Evolutionary conservation across 2,797 vertebrate species (phyloP).

Genomic region (Hephaestus fuliginosus): DNA sequence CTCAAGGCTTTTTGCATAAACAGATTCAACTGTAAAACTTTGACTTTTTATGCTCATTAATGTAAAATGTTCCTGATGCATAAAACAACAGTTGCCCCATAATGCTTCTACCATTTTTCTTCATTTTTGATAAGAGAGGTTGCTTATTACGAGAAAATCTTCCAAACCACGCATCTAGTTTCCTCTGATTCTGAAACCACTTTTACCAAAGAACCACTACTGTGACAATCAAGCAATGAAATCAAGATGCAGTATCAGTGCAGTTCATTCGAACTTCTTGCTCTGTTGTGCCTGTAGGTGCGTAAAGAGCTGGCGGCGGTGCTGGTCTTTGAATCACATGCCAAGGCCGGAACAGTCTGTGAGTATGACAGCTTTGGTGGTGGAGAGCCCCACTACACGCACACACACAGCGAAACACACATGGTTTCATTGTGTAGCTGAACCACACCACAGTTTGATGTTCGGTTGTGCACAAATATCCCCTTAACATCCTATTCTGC

Average conservation of each 20-base stretch:
- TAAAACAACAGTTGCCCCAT: not conserved
- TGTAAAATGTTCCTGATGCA: not conserved
- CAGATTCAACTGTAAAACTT: not conserved
- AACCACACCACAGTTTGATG: not conserved
- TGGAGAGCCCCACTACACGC: slow-evolving; percentile 4
- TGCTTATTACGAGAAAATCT: not conserved
- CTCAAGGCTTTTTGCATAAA: not conserved
- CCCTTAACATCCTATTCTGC: not conserved
- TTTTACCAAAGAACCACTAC: not conserved
- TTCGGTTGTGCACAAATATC: not conserved
- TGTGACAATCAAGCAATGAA: not conserved
- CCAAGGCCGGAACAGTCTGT: slow-evolving; percentile 94
- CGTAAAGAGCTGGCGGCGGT: slow-evolving; percentile 94
- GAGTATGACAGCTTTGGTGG: slow-evolving; percentile 80
- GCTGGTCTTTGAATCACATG: slow-evolving; percentile 94
- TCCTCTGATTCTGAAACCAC: not conserved
- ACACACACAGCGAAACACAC: slow-evolving; percentile 11
- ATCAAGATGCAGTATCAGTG: slow-evolving; percentile 8
- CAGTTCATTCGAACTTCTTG: slow-evolving; percentile 15
- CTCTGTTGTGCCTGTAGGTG: slow-evolving; percentile 83
- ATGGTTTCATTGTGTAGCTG: slow-evolving; percentile 20
- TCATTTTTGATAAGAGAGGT: not conserved
- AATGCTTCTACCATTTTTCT: not conserved
- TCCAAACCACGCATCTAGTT: not conserved
- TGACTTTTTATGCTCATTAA: not conserved